Evolutionary conservation across 1,140 invertebrate species (phyloP).

Genomic region (Drosophila tsacasi): DNA sequence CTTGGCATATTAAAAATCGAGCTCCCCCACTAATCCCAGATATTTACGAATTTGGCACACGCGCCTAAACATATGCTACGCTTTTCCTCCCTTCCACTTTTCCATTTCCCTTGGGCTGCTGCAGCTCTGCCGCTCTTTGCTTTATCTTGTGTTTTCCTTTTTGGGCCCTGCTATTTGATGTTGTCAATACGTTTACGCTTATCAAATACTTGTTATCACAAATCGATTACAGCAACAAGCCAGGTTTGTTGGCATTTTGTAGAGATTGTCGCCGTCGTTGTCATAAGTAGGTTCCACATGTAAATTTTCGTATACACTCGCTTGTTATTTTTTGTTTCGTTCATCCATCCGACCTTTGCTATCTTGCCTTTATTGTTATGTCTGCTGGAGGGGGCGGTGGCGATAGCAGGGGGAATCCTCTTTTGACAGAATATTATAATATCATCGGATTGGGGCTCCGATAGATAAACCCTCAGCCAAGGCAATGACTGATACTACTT

Average conservation of each 20-base stretch:
- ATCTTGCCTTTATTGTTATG: conserved; percentile 37
- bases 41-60: conserved; percentile 72
- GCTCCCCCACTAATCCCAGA: conserved; percentile 43
- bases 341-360: conserved; percentile 24
- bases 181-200: conserved; percentile 79
- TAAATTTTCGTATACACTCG: conserved; percentile 25
- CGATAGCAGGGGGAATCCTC: conserved; percentile 10
- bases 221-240: conserved; percentile 72
- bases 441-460: conserved; percentile 17
- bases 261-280: conserved; percentile 52
- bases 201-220: conserved; percentile 83
- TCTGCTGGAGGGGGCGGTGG: conserved; percentile 5
- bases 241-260: conserved; percentile 55
- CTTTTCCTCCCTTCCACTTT: conserved; percentile 3
- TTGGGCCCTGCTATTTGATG: conserved; percentile 58
- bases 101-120: conserved; percentile 47
- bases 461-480: conserved; percentile 18
- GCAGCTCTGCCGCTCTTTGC: background rate
- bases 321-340: conserved; percentile 12
- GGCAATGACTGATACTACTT: conserved; percentile 37
- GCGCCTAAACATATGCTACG: conserved; percentile 64
- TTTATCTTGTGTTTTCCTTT: conserved; percentile 1
- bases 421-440: conserved; percentile 36
- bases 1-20: conserved; percentile 64
- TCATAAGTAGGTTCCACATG: conserved; percentile 38